These are phyloP conservation scores for Tokudaia tokunoshimensis DNA, from an alignment of 2,797 vertebrate species.

Conservation along the genomic window DNA sequence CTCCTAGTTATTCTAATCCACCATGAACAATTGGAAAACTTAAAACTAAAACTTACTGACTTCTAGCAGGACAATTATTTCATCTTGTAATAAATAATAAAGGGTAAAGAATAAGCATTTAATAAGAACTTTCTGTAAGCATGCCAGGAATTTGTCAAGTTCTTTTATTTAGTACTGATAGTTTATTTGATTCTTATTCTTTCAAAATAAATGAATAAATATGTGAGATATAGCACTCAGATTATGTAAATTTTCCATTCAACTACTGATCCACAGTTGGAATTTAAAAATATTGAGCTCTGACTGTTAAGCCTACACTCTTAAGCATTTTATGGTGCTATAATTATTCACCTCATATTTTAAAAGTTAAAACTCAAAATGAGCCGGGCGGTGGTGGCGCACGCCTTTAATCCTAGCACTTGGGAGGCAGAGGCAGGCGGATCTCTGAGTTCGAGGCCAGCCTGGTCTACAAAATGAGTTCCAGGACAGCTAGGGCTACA, in stretches of 20 bases:
- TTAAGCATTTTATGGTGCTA: background rate
- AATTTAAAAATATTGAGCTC: background rate
- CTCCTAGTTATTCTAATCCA: background rate
- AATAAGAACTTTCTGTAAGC: background rate
- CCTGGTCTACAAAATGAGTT: too few relatives aligned
- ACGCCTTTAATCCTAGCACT: too few relatives aligned
- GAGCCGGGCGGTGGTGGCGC: too few relatives aligned
- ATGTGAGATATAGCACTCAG: background rate
- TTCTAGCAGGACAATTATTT: background rate
- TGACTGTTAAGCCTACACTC: background rate
- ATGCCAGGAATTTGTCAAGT: background rate
- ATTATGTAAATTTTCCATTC: background rate
- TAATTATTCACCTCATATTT: background rate
- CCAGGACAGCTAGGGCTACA: too few relatives aligned
- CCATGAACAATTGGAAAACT: background rate
- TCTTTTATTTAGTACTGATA: constrained; percentile 12
- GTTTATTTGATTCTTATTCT: background rate
- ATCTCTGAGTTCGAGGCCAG: too few relatives aligned
- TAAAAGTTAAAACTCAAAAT: constrained; percentile 15
- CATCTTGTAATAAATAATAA: background rate
- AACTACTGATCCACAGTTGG: background rate
- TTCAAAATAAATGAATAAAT: constrained; percentile 7
- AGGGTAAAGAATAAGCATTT: background rate
- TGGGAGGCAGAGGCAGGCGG: too few relatives aligned
- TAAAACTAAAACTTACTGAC: constrained; percentile 10